Base-by-base conservation (phyloP, 2,888 invertebrate genomes). In the Eupithecia inturbata region DNA sequence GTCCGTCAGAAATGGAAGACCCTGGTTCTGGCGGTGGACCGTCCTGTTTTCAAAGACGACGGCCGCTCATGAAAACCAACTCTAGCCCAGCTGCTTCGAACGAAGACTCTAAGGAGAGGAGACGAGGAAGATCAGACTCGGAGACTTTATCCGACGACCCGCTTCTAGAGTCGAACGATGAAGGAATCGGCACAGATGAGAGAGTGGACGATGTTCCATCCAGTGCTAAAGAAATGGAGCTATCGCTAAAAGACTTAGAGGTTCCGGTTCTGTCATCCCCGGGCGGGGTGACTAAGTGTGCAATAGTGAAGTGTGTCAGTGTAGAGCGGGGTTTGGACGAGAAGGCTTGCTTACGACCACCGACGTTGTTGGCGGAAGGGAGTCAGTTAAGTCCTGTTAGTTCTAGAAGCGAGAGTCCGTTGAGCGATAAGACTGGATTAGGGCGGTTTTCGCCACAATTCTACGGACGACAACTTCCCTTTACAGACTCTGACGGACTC, bases 401-500 rank as follows among this genome's bases (percentile, higher is more conserved):
- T 88, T 97, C 97, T 22, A 95, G 97, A 80, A 97, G 97, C 84
- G 97, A 97, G 86, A 97, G 97, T 89, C 97, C 97, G 14, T 90
- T 97, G 67, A 97, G 97, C 88, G 97, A 97, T 87, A 95, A 96
- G 82, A 96, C 96, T 67, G 95, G 96, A 63, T 88, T 96, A 79
- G 96, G 96, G 36, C 91, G 96, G 72, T 96, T 97, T 89, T 96
- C 97, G 4, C 96, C 97, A 0, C 96, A 96, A 83, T 96, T 97
- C 88, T 97, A 96, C 87, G 96, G 96, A 45, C 95, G 96, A 78
- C 95, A 96, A 83, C 87, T 96, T 75, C 96, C 97, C 22, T 96
- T 97, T 83, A 97, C 97, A 19, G 97, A 97, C 89, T 97, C 97
- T 0, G 97, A 97, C 87, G 97, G 97, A 4, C 90, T 97, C 31